These are phyloP conservation scores for Drosophila paulistorum DNA, from an alignment of 1,140 invertebrate species.

Conservation along the genomic window DNA sequence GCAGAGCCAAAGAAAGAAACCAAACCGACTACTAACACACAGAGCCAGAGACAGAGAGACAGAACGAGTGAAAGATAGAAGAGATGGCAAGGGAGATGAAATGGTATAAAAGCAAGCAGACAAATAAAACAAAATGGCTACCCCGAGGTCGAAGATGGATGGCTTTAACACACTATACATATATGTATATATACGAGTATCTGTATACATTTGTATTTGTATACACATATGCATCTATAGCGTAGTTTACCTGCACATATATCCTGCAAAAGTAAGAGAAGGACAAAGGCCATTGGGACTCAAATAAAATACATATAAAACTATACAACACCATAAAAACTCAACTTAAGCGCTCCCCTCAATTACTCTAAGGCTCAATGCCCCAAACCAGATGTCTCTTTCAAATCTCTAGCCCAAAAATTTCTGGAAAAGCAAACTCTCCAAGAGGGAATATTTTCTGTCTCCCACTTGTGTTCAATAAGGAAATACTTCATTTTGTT, in stretches of 20 bases:
- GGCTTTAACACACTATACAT: constrained; percentile 19
- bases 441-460: too few relatives aligned
- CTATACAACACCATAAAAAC: background rate
- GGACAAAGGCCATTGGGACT: constrained; percentile 8
- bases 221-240: background rate
- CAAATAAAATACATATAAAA: background rate
- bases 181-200: background rate
- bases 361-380: background rate
- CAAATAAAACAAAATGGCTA: constrained; percentile 69
- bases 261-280: background rate
- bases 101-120: constrained; percentile 18
- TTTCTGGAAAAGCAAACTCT: too few relatives aligned
- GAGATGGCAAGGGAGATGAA: constrained; percentile 9
- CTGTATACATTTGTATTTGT: background rate
- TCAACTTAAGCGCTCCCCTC: background rate
- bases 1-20: constrained; percentile 38
- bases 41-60: constrained; percentile 6
- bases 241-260: constrained; percentile 5
- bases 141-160: constrained; percentile 67
- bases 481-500: too few relatives aligned
- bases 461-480: too few relatives aligned
- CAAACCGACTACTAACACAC: constrained; percentile 18
- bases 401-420: background rate
- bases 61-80: constrained; percentile 13
- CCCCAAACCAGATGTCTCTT: background rate